These are phyloP conservation scores for Neuroscelio doddi DNA, from an alignment of 2,888 invertebrate species.

Conservation along the genomic window DNA sequence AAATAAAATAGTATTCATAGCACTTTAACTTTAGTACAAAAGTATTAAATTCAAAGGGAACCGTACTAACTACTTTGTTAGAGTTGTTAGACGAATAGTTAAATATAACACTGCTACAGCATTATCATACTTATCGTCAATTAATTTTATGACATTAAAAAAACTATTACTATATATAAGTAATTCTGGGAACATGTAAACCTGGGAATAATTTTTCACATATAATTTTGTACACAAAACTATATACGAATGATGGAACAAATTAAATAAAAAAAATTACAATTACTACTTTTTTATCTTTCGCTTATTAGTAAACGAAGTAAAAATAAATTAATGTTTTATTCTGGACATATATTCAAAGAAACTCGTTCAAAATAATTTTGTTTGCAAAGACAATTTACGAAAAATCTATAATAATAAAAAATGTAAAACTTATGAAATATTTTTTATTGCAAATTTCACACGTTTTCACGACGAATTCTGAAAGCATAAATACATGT, in stretches of 20 bases:
- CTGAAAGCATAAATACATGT: no score
- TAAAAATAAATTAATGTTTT: background rate
- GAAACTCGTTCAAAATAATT: no score
- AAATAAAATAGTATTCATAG: conserved; percentile 39
- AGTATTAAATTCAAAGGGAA: conserved; percentile 51
- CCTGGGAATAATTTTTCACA: no score
- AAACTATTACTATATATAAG: background rate
- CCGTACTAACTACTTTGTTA: conserved; percentile 62
- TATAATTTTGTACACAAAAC: no score
- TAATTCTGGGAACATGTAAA: no score
- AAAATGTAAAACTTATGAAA: no score
- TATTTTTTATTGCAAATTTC: no score
- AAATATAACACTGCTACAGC: background rate
- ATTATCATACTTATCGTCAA: background rate
- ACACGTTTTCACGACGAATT: no score
- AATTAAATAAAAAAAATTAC: background rate
- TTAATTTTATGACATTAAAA: conserved; percentile 20
- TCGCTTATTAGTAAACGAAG: background rate
- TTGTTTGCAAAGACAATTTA: no score
- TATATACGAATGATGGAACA: no score
- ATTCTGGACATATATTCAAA: no score
- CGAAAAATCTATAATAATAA: no score
- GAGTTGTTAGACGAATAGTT: conserved; percentile 68
- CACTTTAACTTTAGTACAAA: conserved; percentile 45
- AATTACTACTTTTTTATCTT: background rate